Conservation (phyloP, 2,113 vertebrate genomes). For the Craseonycteris thonglongyai region DNA sequence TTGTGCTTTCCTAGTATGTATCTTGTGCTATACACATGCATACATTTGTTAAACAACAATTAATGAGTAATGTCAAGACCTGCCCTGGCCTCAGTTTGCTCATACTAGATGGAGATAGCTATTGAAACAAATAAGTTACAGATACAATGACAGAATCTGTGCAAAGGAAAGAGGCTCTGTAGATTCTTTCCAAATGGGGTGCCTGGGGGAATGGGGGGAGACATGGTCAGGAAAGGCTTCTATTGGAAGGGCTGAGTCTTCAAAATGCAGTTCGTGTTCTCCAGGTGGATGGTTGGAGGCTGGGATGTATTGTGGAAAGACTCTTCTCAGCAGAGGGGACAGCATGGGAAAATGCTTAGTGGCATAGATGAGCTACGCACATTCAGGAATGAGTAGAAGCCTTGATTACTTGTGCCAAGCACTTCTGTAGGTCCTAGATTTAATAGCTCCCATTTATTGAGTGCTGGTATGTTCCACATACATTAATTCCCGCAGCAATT, state of each 20-base stretch:
- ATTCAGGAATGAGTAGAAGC: background rate
- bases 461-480: too few relatives aligned
- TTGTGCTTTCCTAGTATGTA: background rate
- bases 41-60: background rate
- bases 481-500: background rate
- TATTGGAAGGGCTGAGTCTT: background rate
- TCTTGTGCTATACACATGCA: background rate
- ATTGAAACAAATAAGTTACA: background rate
- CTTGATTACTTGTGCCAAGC: background rate
- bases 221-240: background rate
- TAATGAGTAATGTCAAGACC: background rate
- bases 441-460: background rate
- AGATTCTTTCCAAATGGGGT: background rate
- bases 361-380: background rate
- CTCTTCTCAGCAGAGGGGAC: background rate
- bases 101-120: background rate
- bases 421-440: background rate
- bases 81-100: background rate
- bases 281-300: too few relatives aligned
- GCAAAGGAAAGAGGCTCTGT: background rate
- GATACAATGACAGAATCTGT: background rate
- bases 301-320: background rate
- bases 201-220: background rate
- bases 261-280: background rate
- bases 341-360: background rate